phyloP scores from a whole-genome alignment of 2,888 invertebrate genomes.

The Taenaris catops region DNA sequence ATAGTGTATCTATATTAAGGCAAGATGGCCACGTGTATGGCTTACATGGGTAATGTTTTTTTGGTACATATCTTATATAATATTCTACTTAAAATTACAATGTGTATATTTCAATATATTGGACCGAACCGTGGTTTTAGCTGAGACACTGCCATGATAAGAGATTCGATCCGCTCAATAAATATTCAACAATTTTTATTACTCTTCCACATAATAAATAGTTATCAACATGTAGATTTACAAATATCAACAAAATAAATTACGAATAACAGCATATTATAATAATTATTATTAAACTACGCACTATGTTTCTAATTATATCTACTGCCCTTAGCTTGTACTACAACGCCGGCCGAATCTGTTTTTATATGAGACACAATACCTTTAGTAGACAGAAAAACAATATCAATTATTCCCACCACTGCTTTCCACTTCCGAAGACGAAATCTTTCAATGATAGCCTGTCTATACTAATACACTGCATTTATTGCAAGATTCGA shows the following conservation, averaged over 20 bases:
- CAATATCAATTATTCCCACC: too few relatives aligned
- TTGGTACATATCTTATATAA: conserved; percentile 53
- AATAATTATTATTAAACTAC: conserved; percentile 62
- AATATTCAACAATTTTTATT: conserved; percentile 75
- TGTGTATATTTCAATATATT: conserved; percentile 67
- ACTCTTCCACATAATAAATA: conserved; percentile 76
- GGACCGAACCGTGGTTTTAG: conserved; percentile 50
- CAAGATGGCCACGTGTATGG: conserved; percentile 75
- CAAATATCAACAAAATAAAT: conserved; percentile 80
- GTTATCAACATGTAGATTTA: conserved; percentile 79
- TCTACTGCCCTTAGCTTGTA: conserved; percentile 68
- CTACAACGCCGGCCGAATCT: conserved; percentile 53
- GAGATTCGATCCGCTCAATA: conserved; percentile 57
- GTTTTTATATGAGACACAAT: too few relatives aligned
- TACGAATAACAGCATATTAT: conserved; percentile 78
- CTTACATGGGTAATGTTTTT: conserved; percentile 51
- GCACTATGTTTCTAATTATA: conserved; percentile 51
- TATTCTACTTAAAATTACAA: conserved; percentile 56
- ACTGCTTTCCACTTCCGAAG: too few relatives aligned
- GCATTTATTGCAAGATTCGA: too few relatives aligned
- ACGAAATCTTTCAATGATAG: too few relatives aligned
- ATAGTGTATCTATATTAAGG: conserved; percentile 46
- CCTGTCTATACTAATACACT: too few relatives aligned
- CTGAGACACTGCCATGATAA: conserved; percentile 37
- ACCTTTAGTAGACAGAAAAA: too few relatives aligned